Percentiles rank a stretch among this genome's conserved stretches.
phyloP scores from a whole-genome alignment of 2,113 vertebrate genomes.

The Corydoras sp. region DNA sequence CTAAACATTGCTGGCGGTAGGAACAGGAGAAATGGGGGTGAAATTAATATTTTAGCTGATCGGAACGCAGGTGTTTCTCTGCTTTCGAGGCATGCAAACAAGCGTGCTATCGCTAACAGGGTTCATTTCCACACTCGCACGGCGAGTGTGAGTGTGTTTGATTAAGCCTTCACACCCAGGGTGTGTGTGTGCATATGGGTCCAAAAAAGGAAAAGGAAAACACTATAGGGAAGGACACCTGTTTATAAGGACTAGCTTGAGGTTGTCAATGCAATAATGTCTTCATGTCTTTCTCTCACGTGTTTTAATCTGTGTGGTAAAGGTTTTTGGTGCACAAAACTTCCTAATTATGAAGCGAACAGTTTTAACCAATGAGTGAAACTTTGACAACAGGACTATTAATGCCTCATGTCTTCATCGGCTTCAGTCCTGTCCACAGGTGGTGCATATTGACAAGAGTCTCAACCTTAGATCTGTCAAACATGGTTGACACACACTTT shows the following conservation, averaged over 20 bases:
- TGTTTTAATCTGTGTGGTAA: neutral
- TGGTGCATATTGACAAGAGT: constrained; percentile 21
- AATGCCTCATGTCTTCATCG: neutral
- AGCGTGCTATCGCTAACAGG: neutral
- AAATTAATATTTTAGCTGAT: constrained; percentile 17
- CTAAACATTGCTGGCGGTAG: neutral
- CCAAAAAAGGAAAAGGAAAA: neutral
- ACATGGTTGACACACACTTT: constrained; percentile 12
- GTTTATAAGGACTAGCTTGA: neutral
- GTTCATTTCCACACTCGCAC: neutral
- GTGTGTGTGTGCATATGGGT: constrained; percentile 4
- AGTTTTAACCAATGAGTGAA: no score
- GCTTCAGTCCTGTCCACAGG: neutral
- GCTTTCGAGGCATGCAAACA: constrained; percentile 2
- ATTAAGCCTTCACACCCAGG: constrained; percentile 51
- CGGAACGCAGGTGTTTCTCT: constrained; percentile 27
- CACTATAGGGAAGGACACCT: neutral
- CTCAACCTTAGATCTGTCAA: constrained; percentile 11
- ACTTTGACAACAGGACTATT: neutral
- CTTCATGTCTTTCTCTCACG: no score
- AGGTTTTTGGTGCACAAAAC: neutral
- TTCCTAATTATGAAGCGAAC: no score
- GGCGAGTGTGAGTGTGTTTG: constrained; percentile 35
- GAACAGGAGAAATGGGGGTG: neutral
- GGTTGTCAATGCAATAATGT: no score